Conservation (phyloP, 2,113 vertebrate genomes). For the Lophius piscatorius region DNA sequence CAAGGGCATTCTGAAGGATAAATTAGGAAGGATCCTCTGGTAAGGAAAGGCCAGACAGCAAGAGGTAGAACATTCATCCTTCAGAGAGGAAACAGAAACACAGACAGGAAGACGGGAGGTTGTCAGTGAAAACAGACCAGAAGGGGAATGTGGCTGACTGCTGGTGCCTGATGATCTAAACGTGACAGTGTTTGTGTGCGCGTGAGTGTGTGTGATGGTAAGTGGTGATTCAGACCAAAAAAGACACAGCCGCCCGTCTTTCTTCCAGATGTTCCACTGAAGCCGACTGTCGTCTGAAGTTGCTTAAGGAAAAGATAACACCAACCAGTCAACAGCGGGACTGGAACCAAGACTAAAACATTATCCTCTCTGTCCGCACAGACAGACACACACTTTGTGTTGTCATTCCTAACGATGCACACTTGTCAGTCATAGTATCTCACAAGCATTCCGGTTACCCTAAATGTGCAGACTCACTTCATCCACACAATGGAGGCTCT, state of each 20-base stretch:
- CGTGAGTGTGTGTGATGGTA: slow-evolving; percentile 1
- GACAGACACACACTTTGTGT: slow-evolving; percentile 18
- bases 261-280: slow-evolving; percentile 50
- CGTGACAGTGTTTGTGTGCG: slow-evolving; percentile 9
- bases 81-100: neutral
- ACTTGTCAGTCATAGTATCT: slow-evolving; percentile 31
- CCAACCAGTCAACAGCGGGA: slow-evolving; percentile 19
- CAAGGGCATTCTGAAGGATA: too few species aligned
- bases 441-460: slow-evolving; percentile 22
- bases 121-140: neutral
- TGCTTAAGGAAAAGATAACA: slow-evolving; percentile 30
- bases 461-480: slow-evolving; percentile 27
- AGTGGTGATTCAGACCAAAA: slow-evolving; percentile 27
- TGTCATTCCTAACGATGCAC: slow-evolving; percentile 23
- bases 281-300: slow-evolving; percentile 28
- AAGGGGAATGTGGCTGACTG: slow-evolving; percentile 5
- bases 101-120: neutral
- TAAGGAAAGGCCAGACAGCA: too few species aligned
- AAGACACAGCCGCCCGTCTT: slow-evolving; percentile 22
- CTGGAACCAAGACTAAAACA: slow-evolving; percentile 1
- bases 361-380: neutral
- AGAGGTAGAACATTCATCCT: too few species aligned
- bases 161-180: slow-evolving; percentile 6
- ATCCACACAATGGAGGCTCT: slow-evolving; percentile 45
- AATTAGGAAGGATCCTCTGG: too few species aligned